Percentiles rank a stretch among this genome's conserved stretches.
Evolutionary conservation across 1,140 invertebrate species (phyloP).

Genomic region (Philotrypesis tridentata): DNA sequence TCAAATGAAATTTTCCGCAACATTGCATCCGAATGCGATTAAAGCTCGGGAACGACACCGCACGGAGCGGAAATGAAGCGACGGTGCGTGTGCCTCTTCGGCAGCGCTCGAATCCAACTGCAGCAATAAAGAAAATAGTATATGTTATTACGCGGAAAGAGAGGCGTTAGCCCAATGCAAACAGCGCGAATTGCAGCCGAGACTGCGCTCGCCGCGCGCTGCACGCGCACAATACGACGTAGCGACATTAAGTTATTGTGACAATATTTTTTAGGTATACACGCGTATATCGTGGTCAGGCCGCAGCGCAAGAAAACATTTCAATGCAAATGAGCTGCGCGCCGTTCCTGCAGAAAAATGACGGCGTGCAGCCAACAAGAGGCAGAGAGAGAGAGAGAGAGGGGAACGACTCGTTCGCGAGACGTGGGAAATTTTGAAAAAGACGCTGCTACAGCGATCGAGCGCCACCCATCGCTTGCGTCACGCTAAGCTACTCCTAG

Average conservation of each 20-base stretch:
- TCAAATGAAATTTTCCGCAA: constrained; percentile 75
- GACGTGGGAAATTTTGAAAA: constrained; percentile 37
- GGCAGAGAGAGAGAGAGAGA: constrained; percentile 8
- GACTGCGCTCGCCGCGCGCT: too few relatives aligned
- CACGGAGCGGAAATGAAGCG: constrained; percentile 56
- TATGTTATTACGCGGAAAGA: not conserved
- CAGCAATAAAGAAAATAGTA: constrained; percentile 45
- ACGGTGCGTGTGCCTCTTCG: constrained; percentile 47
- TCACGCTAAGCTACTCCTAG: not conserved
- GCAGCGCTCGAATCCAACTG: constrained; percentile 68
- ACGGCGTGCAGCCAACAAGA: constrained; percentile 25
- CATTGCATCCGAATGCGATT: constrained; percentile 74
- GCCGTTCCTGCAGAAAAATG: constrained; percentile 19
- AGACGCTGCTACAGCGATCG: not conserved
- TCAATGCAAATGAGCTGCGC: constrained; percentile 44
- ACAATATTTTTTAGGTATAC: constrained; percentile 42
- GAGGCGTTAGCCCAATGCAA: not conserved
- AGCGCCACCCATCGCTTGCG: not conserved
- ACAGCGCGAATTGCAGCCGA: not conserved
- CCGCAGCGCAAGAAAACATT: constrained; percentile 37
- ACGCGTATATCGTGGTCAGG: not conserved
- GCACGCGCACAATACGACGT: constrained; percentile 4
- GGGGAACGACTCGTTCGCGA: constrained; percentile 6
- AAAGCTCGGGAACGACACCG: constrained; percentile 69
- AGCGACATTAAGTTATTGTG: constrained; percentile 38